These are phyloP conservation scores for Macropis europaea DNA, from an alignment of 2,888 invertebrate genomes.

Conservation along the genomic window DNA sequence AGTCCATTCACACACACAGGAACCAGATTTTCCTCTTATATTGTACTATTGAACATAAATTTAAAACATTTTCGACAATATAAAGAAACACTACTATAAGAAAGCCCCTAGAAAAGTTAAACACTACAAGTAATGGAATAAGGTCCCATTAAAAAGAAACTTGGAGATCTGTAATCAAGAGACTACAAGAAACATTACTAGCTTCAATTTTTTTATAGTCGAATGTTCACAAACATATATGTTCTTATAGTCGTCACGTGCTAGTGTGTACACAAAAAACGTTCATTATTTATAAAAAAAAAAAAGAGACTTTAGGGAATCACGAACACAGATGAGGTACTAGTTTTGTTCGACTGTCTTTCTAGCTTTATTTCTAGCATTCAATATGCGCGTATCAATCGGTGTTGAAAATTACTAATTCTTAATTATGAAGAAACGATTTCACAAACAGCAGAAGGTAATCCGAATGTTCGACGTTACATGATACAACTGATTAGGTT, in stretches of 20 bases:
- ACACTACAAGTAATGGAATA: conserved; percentile 56
- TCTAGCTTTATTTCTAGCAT: conserved; percentile 41
- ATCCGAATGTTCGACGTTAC: conserved; percentile 39
- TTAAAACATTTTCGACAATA: conserved; percentile 30
- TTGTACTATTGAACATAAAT: conserved; percentile 40
- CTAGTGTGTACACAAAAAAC: conserved; percentile 16
- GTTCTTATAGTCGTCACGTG: background rate
- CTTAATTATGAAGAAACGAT: conserved; percentile 40
- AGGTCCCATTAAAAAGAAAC: conserved; percentile 26
- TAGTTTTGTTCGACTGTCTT: conserved; percentile 31
- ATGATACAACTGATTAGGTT: conserved; percentile 43
- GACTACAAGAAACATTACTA: conserved; percentile 14
- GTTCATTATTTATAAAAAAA: conserved; percentile 20
- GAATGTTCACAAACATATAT: conserved; percentile 7
- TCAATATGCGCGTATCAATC: conserved; percentile 35
- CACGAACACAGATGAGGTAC: conserved; percentile 32
- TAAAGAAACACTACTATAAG: conserved; percentile 36
- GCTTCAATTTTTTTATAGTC: conserved; percentile 2
- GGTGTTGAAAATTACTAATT: conserved; percentile 25
- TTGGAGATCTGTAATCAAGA: conserved; percentile 24
- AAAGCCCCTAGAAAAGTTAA: conserved; percentile 46
- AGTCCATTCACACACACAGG: conserved; percentile 52
- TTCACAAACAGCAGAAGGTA: conserved; percentile 36
- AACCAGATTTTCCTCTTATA: conserved; percentile 41
- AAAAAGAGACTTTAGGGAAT: conserved; percentile 12